Base-by-base conservation (phyloP, 2,888 invertebrate species). In the Schrankia costaestrigalis region DNA sequence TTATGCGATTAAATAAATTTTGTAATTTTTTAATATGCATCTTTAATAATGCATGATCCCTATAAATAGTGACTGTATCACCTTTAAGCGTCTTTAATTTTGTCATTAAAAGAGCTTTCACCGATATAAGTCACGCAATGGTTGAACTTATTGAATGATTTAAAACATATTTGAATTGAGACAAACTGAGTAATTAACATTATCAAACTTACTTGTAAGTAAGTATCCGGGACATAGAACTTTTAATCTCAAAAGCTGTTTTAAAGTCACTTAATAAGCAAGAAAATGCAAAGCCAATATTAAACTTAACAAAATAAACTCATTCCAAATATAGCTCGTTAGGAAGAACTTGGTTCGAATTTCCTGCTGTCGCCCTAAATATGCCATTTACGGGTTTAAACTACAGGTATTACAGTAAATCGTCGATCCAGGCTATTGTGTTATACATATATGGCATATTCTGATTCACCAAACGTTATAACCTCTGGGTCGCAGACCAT, bases 31-130 rank as follows among this genome's bases (percentile, higher is more conserved):
- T 73, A 72, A 72, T 77, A 75, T 71, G 66, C 60, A 46, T 45
- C 49, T 66, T 62, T 63, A 68, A 71, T 71, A 64, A 65, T 63
- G 46, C 57, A 53, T 56, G 34, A 34, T 34, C 48, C 46, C 45
- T 46, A 47, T 51, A 46, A 51, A 53, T 39, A 40, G 50, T 47
- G 44, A 48, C 52, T 67, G 61, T 66, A 65, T 67, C 67, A 64
- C 64, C 52, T 53, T 70, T 70, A 75, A 72, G 66, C 66, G 65
- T 63, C 66, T 71, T 67, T 71, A 68, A 71, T 69, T 68, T 70
- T 63, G 71, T 71, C 69, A 74, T 72, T 79, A 73, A 66, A 54
- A 57, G 51, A 48, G 71, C 80, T 80, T 79, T 81, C 78, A 75
- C 78, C 68, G 58, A 58, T 55, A 56, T 69, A 64, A 74, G 76